Evolutionary conservation across 37 sponge, comb jelly and placozoan species (phyloP), one percentile per base, ranked within the genome.

Genomic region (Theonella swinhoei): DNA sequence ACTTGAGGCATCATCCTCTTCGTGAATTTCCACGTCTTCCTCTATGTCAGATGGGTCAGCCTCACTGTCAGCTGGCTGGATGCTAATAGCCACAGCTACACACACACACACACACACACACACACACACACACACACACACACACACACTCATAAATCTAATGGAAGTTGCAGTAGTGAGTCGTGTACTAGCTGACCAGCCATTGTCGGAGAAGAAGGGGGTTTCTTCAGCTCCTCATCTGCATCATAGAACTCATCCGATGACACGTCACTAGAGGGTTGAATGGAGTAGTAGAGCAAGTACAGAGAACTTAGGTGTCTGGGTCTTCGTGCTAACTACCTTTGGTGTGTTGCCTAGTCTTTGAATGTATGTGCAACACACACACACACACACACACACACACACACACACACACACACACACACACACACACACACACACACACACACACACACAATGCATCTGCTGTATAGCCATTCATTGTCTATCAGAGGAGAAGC

Each of bases 11-110:
- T 89, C 83, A 42, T 83, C 79, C 38, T 61, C 74, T 34, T 89
- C 84, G n/a, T 64, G n/a, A 23, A 78, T 41, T 9, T 83, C 89
- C 14, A 33, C 65, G 24, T 90, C 90, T 35, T 90, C 90, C 64
- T 90, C 90, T 34, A 90, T 86, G 32, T 90, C 93, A 36, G 85
- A 75, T 62, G 93, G 89, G 30, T 85, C 93, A 2, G 59, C 88
- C 73, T 88, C 93, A 14, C 54, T 47, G 54, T 47, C 54, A 0
- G 78, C 68, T 1, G 61, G 63, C 20, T 78, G 84, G 25, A 88
- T 67, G 75, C 86, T 85, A 29, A 90, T 32, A 33, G 54, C 54
- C 14, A 47, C 54, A 17, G 37, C 30, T 30, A 17, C 22, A 66
- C 19, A 25, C 19, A 66, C 8, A n/a, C n/a, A n/a, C n/a, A n/a